Conservation (phyloP, 2,797 vertebrate species). For the Gambelia wislizenii region DNA sequence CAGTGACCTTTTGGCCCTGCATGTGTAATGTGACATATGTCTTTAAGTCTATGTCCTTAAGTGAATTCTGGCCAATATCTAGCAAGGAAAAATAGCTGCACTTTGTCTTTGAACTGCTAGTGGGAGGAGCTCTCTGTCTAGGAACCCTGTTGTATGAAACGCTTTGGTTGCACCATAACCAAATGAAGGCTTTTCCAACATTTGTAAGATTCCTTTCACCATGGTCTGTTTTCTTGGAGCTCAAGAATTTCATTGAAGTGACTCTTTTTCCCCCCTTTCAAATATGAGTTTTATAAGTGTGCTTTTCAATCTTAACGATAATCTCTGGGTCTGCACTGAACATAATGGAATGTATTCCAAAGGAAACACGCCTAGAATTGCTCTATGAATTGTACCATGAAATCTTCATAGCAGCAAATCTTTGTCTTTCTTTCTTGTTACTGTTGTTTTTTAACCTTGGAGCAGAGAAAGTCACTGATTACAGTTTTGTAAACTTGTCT, state of each 20-base stretch:
- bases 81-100: no score
- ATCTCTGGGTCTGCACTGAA: not conserved
- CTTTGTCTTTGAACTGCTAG: no score
- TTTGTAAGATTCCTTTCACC: not conserved
- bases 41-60: no score
- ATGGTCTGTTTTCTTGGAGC: not conserved
- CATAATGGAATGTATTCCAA: not conserved
- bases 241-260: not conserved
- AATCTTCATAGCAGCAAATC: not conserved
- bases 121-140: no score
- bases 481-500: constrained; percentile 59
- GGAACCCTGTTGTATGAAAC: not conserved
- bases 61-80: no score
- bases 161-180: not conserved
- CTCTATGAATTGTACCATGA: not conserved
- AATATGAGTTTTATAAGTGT: not conserved
- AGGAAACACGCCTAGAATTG: not conserved
- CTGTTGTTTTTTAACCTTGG: constrained; percentile 42
- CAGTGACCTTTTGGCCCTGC: no score
- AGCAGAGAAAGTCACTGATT: constrained; percentile 62
- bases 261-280: constrained; percentile 5
- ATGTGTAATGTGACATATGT: no score
- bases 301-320: not conserved
- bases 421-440: not conserved
- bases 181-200: not conserved